Percentiles rank a stretch among this genome's conserved stretches.
These are phyloP conservation scores for Phataginus tetradactyla DNA, from an alignment of 2,797 vertebrate genomes.

Conservation along the genomic window DNA sequence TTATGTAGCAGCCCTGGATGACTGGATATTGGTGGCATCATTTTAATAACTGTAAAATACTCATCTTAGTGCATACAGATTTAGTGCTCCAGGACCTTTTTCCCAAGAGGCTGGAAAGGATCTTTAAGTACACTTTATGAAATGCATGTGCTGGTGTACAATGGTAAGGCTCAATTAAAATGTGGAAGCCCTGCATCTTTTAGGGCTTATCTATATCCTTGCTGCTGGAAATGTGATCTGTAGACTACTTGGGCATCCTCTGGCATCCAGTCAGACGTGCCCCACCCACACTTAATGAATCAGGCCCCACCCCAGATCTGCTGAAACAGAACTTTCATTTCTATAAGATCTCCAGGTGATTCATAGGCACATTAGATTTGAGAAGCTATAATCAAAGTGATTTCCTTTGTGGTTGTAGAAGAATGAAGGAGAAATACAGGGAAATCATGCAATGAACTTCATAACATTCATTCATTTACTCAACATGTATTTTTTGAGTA, in stretches of 20 bases:
- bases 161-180: neutral
- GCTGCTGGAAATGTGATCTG: neutral
- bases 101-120: neutral
- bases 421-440: neutral
- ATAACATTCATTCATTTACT: neutral
- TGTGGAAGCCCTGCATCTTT: neutral
- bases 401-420: neutral
- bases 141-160: neutral
- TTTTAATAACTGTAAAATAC: neutral
- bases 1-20: slow-evolving; percentile 17
- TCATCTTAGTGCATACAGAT: neutral
- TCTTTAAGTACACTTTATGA: slow-evolving; percentile 34
- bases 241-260: neutral
- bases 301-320: neutral
- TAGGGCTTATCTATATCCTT: neutral
- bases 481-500: neutral
- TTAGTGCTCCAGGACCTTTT: neutral
- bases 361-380: neutral
- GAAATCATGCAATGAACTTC: neutral
- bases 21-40: neutral
- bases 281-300: neutral
- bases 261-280: neutral
- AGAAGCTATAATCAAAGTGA: neutral
- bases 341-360: neutral
- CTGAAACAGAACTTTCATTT: slow-evolving; percentile 19